Base-by-base conservation (phyloP, 1,140 invertebrate species). In the Pogonomyrmex barbatus region DNA sequence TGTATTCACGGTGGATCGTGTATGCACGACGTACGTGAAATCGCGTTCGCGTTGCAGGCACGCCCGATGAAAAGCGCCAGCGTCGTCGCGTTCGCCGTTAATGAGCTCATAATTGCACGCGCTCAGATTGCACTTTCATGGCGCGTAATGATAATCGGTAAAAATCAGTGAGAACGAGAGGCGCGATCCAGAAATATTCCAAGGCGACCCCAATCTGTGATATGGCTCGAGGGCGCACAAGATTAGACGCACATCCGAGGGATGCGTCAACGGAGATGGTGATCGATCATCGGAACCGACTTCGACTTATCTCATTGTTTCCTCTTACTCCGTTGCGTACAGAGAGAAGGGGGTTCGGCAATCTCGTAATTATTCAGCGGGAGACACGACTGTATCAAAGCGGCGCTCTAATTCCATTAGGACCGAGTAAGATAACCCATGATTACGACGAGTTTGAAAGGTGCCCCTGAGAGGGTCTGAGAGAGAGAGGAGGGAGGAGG, bases 351-450 rank as follows among this genome's bases (percentile, higher is more conserved):
- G 33, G 24, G 65, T 83, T 86, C 54, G 84, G 89, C 88, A 90
- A 90, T 90, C 89, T 85, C 86, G 89, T 90, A 90, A 90, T 90
- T 90, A 90, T 89, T 87, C 79, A 82, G 50, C 33, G 47, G 63
- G 79, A 83, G 30, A 91, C 76, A 78, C 82, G 65, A 82, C 82
- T 62, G 84, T 89, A 90, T 92, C 89, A 91, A 91, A 91, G 91
- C 85, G 83, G 60, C 62, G 86, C 76, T 90, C 82, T 92, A 91
- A 91, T 92, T 91, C 89, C 88, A 91, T 92, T 91, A 91, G 85
- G 79, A 87, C 71, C 52, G 90, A 82, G 78, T 87, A 91, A 92
- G 89, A 91, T 91, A 92, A 92, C 79, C 50, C 89, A 60, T 90
- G 90, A 92, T 92, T 91, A 86, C 79, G 67, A 39, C 65, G 88